Evolutionary conservation across 1,140 invertebrate species (phyloP), one percentile per base, ranked within the genome.

Genomic region (Chironomus striatipennis): DNA sequence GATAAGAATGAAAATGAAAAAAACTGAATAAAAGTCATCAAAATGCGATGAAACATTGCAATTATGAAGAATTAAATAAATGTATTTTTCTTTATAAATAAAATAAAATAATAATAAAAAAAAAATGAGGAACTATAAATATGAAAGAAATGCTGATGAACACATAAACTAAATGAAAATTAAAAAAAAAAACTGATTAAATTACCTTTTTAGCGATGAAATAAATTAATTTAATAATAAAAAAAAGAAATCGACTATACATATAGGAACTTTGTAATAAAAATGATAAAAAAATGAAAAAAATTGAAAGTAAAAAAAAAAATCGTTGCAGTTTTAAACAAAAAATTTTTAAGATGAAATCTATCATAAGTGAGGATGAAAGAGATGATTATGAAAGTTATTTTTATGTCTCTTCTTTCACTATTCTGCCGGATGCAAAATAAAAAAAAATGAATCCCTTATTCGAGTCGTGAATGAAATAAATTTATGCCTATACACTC

Each of bases 201-300:
- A 57, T 57, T 57, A 57, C 47, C 47, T 57, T 57, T 57, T 57
- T 57, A 57, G 47, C 47, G 47, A 57, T 57, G 47, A 57, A 57
- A n/a, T 57, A 34, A 34, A 57, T 57, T 12, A 57, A 57, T 12
- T 57, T 57, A 47, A 34, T 34, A 34, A 34, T 34, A 34, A 34
- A 47, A 47, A 34, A 34, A 47, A 47, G 1, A 57, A 57, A 57
- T n/a, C 47, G 47, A 57, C 47, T 57, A 57, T 57, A 57, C 15
- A 47, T 57, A 57, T 57, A 57, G 47, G 47, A 57, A 57, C 47
- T 57, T 57, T 57, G 47, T 57, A 57, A 57, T 57, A 57, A 57
- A 57, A 57, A 57, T 57, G 12, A 57, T 34, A 34, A 34, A 34
- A 34, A 34, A 34, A 34, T n/a, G n/a, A 34, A 34, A 15, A 57